Base-by-base conservation (phyloP, 1,140 invertebrate species). In the Bathynomus jamesi region DNA sequence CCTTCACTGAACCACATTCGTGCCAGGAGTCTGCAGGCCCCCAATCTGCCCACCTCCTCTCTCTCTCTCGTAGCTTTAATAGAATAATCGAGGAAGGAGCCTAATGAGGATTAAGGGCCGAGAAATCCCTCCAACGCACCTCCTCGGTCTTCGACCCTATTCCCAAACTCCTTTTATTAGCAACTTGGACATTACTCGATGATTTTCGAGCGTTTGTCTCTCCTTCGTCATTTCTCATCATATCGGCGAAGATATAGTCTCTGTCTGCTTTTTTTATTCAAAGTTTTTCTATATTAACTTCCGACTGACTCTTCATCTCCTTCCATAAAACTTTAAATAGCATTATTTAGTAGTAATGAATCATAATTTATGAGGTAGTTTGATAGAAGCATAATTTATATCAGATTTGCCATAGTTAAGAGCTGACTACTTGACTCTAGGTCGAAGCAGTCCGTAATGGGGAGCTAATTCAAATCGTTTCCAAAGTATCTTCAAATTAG, bases 331-430 rank as follows among this genome's bases (percentile, higher is more conserved):
- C 40, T 53, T 53, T 53, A 53, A n/a, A 53, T 53, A 53, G 40
- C 40, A 21, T 53, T 53, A 53, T 53, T 17, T 53, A 53, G 40
- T 53, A 53, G 40, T 53, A 53, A 53, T 53, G 21, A 53, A 53
- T 53, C 40, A 53, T 53, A 53, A 53, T 53, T n/a, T 53, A 53
- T 53, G 40, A 53, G 40, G 40, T 53, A 53, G 40, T 53, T 53
- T 1, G 21, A 53, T 53, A 53, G 40, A 53, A 53, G 40, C 40
- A 53, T 53, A 53, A 53, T 53, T 53, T 53, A 53, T 53, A 53
- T 53, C 40, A 53, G 40, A 53, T 53, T 53, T 53, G 40, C 40
- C 40, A 53, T 53, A 53, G 40, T 21, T 17, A 53, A 2, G 40
- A 53, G 11, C 40, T 17, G 40, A 53, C 21, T 53, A 53, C 13